Evolutionary conservation across 2,888 invertebrate genomes (phyloP), one percentile per base, ranked within the genome.

Genomic region (Drosophila putrida): DNA sequence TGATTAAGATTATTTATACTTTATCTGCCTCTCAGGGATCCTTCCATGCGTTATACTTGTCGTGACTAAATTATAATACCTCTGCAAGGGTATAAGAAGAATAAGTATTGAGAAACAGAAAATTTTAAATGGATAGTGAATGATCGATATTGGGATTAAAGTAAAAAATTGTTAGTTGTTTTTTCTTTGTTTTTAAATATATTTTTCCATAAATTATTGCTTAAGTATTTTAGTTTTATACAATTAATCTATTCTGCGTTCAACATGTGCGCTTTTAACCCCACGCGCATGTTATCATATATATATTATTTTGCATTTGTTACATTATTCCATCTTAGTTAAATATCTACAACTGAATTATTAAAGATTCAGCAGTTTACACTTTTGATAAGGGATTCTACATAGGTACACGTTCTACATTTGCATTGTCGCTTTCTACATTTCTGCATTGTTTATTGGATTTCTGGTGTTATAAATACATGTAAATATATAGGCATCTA

Each of bases 161-260:
- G 20, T 8, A 13, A 38, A 54, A 43, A 8, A 6, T 33, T 39
- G 1, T 39, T n/a, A n/a, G 11, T n/a, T 6, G 0, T 50, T 10
- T 28, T 20, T n/a, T 47, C n/a, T 57, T 57, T 53, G 11, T 59
- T 68, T 71, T 71, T 58, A 53, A 49, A 74, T 70, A 63, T 71
- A 66, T 62, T 66, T 78, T 86, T 77, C 53, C 75, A 87, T 83
- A 83, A 83, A 78, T 83, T 80, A 84, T 82, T 82, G 60, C 87
- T 87, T 83, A 83, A 75, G 71, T 87, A 84, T 62, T 67, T 79
- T 69, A 64, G 68, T 64, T 87, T 84, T 83, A 78, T 80, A 83
- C 82, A 83, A 83, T 83, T 83, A 83, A 80, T 73, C 87, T 83
- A 83, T 44, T 44, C 25, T 71, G 76, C 73, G 46, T 38, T 61